These are phyloP conservation scores for Halictus rubicundus DNA, from an alignment of 1,140 invertebrate species.

Conservation along the genomic window DNA sequence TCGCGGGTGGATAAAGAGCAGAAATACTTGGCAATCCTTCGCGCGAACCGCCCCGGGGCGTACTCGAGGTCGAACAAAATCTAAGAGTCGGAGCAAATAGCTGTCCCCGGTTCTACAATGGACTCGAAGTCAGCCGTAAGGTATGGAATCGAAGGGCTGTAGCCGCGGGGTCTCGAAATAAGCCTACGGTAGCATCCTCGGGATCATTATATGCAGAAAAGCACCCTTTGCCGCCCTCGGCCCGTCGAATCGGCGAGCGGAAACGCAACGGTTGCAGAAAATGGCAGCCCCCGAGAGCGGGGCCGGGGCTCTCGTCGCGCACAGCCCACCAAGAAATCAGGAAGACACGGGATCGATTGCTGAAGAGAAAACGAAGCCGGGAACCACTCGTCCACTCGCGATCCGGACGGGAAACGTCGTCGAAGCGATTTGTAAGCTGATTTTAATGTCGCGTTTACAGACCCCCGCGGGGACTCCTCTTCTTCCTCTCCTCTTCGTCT, in stretches of 20 bases:
- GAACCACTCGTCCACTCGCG: constrained; percentile 43
- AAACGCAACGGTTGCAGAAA: constrained; percentile 64
- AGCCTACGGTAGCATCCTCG: constrained; percentile 29
- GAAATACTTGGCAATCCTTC: neutral
- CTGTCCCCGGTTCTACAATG: neutral
- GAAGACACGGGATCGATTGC: constrained; percentile 26
- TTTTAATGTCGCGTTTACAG: constrained; percentile 72
- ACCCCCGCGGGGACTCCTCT: constrained; percentile 44
- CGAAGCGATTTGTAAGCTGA: constrained; percentile 71
- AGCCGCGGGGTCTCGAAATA: constrained; percentile 44
- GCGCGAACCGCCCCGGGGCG: neutral
- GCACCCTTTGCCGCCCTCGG: neutral
- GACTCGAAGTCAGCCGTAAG: constrained; percentile 8
- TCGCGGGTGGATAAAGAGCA: neutral
- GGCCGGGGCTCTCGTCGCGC: neutral
- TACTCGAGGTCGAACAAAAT: neutral
- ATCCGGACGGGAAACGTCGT: constrained; percentile 61
- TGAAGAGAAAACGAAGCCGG: neutral
- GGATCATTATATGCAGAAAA: constrained; percentile 48
- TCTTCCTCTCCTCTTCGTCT: constrained; percentile 33
- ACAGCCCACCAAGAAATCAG: constrained; percentile 13
- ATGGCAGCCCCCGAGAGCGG: neutral
- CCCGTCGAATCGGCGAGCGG: constrained; percentile 52
- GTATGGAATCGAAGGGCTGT: constrained; percentile 10
- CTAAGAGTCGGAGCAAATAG: neutral